Evolutionary conservation across 1,140 invertebrate genomes (phyloP).

Genomic region (Drosophila cardini): DNA sequence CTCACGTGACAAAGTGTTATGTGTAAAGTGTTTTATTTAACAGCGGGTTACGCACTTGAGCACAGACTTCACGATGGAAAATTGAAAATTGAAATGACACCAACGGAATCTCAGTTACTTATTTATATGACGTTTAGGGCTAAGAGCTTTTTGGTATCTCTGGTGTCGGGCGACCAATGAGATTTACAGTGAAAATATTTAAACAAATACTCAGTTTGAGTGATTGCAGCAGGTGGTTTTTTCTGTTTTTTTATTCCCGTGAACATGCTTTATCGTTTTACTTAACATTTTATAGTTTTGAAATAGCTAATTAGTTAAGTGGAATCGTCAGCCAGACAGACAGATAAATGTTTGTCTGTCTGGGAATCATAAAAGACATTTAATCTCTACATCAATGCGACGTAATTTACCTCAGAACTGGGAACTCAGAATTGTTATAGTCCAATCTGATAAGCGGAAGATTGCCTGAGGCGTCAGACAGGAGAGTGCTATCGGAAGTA

Average conservation of each 20-base stretch:
- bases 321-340: conserved; percentile 64
- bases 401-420: conserved; percentile 23
- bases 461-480: conserved; percentile 1
- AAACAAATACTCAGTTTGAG: conserved; percentile 33
- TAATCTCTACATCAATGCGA: conserved; percentile 36
- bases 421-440: background rate
- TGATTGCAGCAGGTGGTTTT: conserved; percentile 60
- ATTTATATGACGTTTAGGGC: conserved; percentile 42
- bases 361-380: conserved; percentile 53
- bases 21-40: background rate
- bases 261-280: conserved; percentile 39
- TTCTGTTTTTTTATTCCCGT: conserved; percentile 19
- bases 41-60: conserved; percentile 7
- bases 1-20: conserved; percentile 35
- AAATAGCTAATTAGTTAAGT: conserved; percentile 51
- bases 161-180: conserved; percentile 21
- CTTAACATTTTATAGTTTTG: conserved; percentile 38
- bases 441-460: conserved; percentile 26
- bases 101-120: conserved; percentile 27
- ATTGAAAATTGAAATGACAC: conserved; percentile 31
- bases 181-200: conserved; percentile 49
- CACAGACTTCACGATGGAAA: conserved; percentile 19
- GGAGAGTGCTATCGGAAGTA: conserved; percentile 29
- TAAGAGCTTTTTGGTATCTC: background rate
- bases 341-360: conserved; percentile 65